These are phyloP conservation scores for Dioctria linearis DNA, from an alignment of 2,888 invertebrate species.

Conservation along the genomic window DNA sequence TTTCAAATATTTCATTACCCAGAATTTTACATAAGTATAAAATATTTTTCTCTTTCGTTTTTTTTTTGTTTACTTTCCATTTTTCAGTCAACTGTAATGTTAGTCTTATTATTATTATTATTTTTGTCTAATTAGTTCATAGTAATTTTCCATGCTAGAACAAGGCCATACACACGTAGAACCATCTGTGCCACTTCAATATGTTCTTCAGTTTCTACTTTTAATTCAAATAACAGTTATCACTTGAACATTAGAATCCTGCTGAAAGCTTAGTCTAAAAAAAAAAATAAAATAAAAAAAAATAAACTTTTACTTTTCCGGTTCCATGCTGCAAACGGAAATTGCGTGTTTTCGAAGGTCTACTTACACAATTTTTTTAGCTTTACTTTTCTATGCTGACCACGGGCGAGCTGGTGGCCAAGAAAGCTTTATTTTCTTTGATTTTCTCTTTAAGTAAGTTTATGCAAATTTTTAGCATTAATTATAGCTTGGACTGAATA, in stretches of 20 bases:
- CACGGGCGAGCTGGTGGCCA: neutral
- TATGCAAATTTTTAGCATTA: constrained; percentile 4
- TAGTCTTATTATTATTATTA: too few species aligned
- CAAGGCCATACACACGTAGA: too few species aligned
- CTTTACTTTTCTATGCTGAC: neutral
- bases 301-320: neutral
- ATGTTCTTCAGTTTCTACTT: too few species aligned
- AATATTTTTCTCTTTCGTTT: too few species aligned
- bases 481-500: neutral
- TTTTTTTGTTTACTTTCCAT: too few species aligned
- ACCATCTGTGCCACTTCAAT: too few species aligned
- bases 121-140: too few species aligned
- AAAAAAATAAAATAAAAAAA: neutral
- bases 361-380: neutral
- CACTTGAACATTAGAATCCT: neutral
- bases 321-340: neutral
- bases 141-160: too few species aligned
- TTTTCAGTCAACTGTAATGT: too few species aligned
- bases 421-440: neutral
- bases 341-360: neutral
- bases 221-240: neutral
- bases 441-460: neutral
- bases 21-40: too few species aligned
- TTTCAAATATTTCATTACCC: too few species aligned
- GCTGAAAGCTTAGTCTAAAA: neutral